Evolutionary conservation across 2,797 vertebrate genomes (phyloP).

Genomic region (Urocyon cinereoargenteus): DNA sequence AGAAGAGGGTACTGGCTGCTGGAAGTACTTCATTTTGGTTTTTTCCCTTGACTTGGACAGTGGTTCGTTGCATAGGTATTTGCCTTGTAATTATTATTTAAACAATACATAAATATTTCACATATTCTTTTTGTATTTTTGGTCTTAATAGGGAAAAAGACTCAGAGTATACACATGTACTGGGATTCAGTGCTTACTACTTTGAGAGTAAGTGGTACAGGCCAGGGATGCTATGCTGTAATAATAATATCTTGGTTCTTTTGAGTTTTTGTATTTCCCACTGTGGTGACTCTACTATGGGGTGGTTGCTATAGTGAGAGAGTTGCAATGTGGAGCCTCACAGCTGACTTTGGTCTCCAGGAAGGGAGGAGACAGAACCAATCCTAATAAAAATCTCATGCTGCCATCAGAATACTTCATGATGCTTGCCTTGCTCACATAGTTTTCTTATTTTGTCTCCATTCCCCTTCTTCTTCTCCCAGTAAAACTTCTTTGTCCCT

Average conservation of each 20-base stretch:
- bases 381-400: background rate
- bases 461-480: background rate
- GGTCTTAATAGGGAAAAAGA: background rate
- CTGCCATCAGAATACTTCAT: background rate
- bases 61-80: background rate
- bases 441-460: background rate
- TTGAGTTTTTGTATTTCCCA: background rate
- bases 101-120: background rate
- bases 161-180: background rate
- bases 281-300: background rate
- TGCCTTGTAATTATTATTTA: background rate
- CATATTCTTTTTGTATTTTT: background rate
- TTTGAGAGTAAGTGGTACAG: background rate
- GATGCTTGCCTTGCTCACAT: background rate
- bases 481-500: background rate
- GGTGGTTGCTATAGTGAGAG: background rate
- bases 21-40: background rate
- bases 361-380: background rate
- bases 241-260: background rate
- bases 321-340: background rate
- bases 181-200: background rate
- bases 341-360: background rate
- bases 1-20: background rate
- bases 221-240: background rate
- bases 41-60: background rate